Evolutionary conservation across 1,140 invertebrate species (phyloP).

Genomic region (Semibalanus balanoides): DNA sequence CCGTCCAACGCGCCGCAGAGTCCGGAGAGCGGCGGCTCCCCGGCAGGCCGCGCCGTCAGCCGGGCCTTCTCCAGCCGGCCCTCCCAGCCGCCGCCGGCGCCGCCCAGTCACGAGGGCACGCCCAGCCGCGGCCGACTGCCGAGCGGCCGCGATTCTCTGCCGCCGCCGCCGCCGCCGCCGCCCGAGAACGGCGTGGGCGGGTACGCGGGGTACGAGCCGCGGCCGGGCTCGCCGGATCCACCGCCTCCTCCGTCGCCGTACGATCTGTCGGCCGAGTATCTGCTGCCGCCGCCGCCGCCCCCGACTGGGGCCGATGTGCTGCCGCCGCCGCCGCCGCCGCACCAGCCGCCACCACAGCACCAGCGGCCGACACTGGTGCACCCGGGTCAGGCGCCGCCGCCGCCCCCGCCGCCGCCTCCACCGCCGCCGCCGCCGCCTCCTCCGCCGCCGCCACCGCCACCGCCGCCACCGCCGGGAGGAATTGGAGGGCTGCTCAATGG

Average conservation of each 20-base stretch:
- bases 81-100: constrained; percentile 71
- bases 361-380: constrained; percentile 2
- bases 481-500: not conserved
- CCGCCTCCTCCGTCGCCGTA: constrained; percentile 24
- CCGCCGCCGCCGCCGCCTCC: constrained; percentile 23
- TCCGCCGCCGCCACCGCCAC: constrained; percentile 28
- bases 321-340: constrained; percentile 7
- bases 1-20: not conserved
- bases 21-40: constrained; percentile 10
- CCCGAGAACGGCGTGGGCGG: constrained; percentile 18
- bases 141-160: constrained; percentile 22
- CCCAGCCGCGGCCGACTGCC: constrained; percentile 32
- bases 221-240: constrained; percentile 27
- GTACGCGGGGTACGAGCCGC: constrained; percentile 27
- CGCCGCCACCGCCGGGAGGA: not conserved
- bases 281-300: constrained; percentile 12
- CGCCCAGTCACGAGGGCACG: constrained; percentile 37
- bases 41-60: constrained; percentile 26
- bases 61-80: constrained; percentile 38
- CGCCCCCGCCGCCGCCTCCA: not conserved
- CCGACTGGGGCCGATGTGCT: constrained; percentile 1
- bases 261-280: constrained; percentile 13
- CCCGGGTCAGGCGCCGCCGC: not conserved
- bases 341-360: not conserved
- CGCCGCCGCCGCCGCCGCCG: constrained; percentile 23